Evolutionary conservation across 2,797 vertebrate genomes (phyloP).

Genomic region (Emys orbicularis): DNA sequence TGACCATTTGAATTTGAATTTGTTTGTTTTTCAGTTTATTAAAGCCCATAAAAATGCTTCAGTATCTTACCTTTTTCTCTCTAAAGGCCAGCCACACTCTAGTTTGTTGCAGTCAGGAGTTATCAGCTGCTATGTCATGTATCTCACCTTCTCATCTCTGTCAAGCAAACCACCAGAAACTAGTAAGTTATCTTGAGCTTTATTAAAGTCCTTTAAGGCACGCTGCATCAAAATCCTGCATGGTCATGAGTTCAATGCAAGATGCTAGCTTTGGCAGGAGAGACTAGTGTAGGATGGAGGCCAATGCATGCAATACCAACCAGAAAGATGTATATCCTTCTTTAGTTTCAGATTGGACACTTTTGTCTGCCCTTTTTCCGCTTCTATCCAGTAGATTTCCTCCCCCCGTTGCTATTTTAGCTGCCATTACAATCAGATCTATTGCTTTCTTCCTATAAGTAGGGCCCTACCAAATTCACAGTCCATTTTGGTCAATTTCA

Average conservation of each 20-base stretch:
- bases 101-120: conserved; percentile 94
- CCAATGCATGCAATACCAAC: background rate
- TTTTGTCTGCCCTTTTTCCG: background rate
- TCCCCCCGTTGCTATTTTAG: background rate
- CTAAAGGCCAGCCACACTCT: conserved; percentile 92
- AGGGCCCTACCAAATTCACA: too few species aligned
- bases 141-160: conserved; percentile 97
- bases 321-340: background rate
- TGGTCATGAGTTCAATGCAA: background rate
- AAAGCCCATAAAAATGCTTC: background rate
- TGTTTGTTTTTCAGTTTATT: background rate
- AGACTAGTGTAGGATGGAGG: background rate
- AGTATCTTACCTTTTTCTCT: background rate
- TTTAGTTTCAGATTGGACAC: background rate
- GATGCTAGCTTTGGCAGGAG: background rate
- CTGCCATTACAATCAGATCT: background rate
- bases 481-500: too few species aligned
- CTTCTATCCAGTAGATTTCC: background rate
- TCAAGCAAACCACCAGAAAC: conserved; percentile 94
- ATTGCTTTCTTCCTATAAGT: background rate
- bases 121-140: conserved; percentile 97
- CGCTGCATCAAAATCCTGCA: background rate
- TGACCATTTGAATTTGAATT: background rate
- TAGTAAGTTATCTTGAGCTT: conserved; percentile 82
- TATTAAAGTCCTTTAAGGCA: background rate